phyloP scores from a whole-genome alignment of 2,888 invertebrate genomes.

The Scaptomyza reducta region DNA sequence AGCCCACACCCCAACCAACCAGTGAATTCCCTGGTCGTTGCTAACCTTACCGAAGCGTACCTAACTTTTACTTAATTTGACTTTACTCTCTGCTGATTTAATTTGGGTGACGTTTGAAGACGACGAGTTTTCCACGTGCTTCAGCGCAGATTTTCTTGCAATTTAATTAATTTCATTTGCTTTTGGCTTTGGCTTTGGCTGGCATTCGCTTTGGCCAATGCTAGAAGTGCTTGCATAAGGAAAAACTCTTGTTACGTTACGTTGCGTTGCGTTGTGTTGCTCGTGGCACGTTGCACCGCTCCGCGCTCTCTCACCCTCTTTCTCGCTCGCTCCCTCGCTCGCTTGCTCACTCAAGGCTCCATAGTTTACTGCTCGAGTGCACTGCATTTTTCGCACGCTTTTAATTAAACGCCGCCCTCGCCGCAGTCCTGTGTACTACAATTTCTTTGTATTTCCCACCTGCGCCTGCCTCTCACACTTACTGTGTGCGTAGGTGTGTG shows the following conservation, averaged over 20 bases:
- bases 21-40: not conserved
- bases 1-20: not conserved
- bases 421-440: conserved; percentile 41
- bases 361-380: conserved; percentile 51
- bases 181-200: conserved; percentile 37
- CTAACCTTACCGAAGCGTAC: conserved; percentile 12
- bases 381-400: conserved; percentile 72
- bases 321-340: not conserved
- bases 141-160: conserved; percentile 63
- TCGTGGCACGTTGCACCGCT: conserved; percentile 5
- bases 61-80: conserved; percentile 68
- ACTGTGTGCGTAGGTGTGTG: not conserved
- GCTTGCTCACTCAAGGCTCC: conserved; percentile 13
- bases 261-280: conserved; percentile 7
- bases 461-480: not conserved
- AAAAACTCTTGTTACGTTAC: conserved; percentile 1
- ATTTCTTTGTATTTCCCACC: conserved; percentile 25
- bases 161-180: conserved; percentile 76
- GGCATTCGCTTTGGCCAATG: not conserved
- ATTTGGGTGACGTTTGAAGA: conserved; percentile 43
- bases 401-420: conserved; percentile 66
- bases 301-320: too few relatives aligned
- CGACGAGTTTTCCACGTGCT: conserved; percentile 53
- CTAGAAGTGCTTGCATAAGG: conserved; percentile 25
- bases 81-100: conserved; percentile 61